Evolutionary conservation across 2,888 invertebrate genomes (phyloP).

Genomic region (Eilema sororculum): DNA sequence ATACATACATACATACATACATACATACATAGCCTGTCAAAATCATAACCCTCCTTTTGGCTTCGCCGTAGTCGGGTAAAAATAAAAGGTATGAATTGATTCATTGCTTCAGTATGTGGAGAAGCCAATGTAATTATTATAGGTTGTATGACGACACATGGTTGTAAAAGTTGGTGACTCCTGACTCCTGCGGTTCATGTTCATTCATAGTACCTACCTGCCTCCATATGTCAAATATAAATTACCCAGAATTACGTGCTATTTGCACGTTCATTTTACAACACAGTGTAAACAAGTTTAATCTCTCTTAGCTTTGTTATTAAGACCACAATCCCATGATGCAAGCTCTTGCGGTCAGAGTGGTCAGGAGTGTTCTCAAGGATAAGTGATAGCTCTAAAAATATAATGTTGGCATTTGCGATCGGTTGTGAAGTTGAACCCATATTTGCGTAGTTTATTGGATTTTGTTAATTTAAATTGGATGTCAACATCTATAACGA

Average conservation of each 20-base stretch:
- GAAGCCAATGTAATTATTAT: background rate
- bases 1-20: no score
- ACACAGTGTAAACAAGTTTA: constrained; percentile 16
- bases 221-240: constrained; percentile 26
- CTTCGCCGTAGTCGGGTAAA: no score
- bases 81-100: no score
- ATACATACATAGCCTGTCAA: no score
- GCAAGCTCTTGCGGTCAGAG: constrained; percentile 25
- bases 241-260: constrained; percentile 35
- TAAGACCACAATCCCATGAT: constrained; percentile 18
- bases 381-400: constrained; percentile 30
- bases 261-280: constrained; percentile 24
- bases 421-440: background rate
- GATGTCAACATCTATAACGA: no score
- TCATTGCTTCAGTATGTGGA: no score
- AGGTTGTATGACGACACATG: background rate
- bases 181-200: constrained; percentile 10
- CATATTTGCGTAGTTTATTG: background rate
- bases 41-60: no score
- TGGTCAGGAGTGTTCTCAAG: constrained; percentile 27
- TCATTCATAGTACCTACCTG: background rate
- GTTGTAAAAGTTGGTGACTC: background rate
- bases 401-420: constrained; percentile 9
- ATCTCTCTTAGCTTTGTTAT: background rate
- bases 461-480: background rate